phyloP scores from a whole-genome alignment of 2,797 vertebrate species.

The Linurgus olivaceus region DNA sequence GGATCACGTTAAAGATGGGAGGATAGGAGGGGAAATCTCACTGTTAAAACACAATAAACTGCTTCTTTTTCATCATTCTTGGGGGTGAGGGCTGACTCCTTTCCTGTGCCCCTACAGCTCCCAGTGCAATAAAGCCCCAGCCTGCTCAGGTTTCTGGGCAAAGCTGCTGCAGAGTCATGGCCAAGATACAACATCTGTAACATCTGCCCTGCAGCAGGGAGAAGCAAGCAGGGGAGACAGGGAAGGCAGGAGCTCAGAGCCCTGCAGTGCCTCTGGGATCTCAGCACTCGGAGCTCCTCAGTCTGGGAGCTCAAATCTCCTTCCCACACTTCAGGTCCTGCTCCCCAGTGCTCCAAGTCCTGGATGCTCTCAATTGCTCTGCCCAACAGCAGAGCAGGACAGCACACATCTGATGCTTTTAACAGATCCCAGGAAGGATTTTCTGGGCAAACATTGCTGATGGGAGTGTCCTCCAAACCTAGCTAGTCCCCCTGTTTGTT shows the following conservation, averaged over 20 bases:
- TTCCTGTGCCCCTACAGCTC: background rate
- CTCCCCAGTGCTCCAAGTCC: fast-evolving
- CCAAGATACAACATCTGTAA: background rate
- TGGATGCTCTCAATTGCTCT: background rate
- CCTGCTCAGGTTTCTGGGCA: background rate
- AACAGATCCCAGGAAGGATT: background rate
- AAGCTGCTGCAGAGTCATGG: background rate
- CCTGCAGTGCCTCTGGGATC: background rate
- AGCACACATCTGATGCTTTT: background rate
- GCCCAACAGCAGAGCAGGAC: background rate
- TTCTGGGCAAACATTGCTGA: background rate
- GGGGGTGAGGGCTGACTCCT: background rate
- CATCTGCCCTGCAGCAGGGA: background rate
- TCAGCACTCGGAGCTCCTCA: background rate
- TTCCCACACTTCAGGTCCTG: background rate
- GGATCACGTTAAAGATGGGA: background rate
- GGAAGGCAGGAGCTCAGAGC: background rate
- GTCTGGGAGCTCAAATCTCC: background rate
- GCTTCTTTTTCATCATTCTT: background rate
- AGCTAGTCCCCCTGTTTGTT: fast-evolving
- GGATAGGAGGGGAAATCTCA: background rate
- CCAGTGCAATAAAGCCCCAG: background rate
- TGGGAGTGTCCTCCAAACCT: background rate
- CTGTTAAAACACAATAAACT: background rate
- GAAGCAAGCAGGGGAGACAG: background rate